Conservation (phyloP, 2,888 invertebrate species). For the Unio pictorum region DNA sequence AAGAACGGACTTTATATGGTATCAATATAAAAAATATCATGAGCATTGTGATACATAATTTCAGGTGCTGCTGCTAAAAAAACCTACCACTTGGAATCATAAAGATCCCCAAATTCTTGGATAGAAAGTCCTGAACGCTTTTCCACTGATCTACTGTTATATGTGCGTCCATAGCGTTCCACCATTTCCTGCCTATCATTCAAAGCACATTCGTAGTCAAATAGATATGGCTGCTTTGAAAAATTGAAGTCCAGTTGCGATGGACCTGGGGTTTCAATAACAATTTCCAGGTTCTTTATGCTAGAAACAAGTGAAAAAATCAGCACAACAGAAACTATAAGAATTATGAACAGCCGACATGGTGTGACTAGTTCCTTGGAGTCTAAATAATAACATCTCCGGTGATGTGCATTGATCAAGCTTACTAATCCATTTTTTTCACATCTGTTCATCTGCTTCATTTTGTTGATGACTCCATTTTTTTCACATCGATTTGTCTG, state of each 20-base stretch:
- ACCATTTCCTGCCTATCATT: conserved; percentile 44
- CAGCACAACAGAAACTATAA: conserved; percentile 21
- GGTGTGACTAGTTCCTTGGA: conserved; percentile 35
- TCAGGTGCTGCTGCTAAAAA: not conserved
- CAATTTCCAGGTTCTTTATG: conserved; percentile 8
- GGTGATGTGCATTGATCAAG: not conserved
- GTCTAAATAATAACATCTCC: conserved; percentile 14
- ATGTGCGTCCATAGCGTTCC: conserved; percentile 44
- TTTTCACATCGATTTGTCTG: too few species aligned
- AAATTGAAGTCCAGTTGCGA: conserved; percentile 9
- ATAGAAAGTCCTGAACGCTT: conserved; percentile 54
- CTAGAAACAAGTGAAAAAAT: conserved; percentile 14
- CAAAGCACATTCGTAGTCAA: conserved; percentile 33
- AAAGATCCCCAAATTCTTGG: conserved; percentile 66
- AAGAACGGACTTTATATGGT: not conserved
- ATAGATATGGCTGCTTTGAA: conserved; percentile 30
- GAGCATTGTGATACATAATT: not conserved
- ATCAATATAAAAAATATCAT: not conserved
- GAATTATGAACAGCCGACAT: conserved; percentile 29
- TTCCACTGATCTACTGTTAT: conserved; percentile 46
- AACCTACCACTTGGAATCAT: conserved; percentile 69
- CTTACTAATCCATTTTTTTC: too few species aligned
- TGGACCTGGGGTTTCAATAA: conserved; percentile 1
- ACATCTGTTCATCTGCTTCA: too few species aligned
- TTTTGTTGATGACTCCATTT: too few species aligned